Evolutionary conservation across 2,113 vertebrate species (phyloP), one percentile per base, ranked within the genome.

Genomic region (Oncorhynchus mykiss): DNA sequence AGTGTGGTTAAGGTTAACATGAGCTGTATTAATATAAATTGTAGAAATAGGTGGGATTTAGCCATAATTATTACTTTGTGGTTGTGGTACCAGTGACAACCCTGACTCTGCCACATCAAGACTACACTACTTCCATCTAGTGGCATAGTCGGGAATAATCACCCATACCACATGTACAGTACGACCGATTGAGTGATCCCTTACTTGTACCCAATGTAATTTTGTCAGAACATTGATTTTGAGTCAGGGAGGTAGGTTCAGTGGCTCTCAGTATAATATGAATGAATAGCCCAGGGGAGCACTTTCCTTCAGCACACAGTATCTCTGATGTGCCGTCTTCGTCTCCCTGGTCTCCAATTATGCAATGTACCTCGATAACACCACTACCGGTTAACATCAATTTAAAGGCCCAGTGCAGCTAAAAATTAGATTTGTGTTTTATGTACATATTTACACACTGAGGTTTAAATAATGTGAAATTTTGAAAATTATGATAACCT

Each of bases 71-170:
- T 11, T 9, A 45, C 39, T 45, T 45, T 45, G 39, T 45, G 39
- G 39, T 45, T 45, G 9, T 45, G 39, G 39, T 45, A 45, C 39
- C 39, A 45, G 39, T 11, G 39, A 45, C 39, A 0, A 45, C 39
- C 39, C 72, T 76, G n/a, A 72, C 20, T 6, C 18, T 4, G 7
- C 18, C 74, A 76, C 29, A 45, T 45, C 12, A 73, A 81, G 84
- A 76, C 82, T 82, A 54, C 88, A 90, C 16, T 87, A 90, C 87
- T 89, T 86, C 85, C 87, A 85, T 89, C 92, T 92, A 84, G 91
- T 91, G 93, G 87, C 18, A 20, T 20, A n/a, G 67, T 18, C 29
- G 18, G 25, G 65, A 67, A 25, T 16, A 6, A 6, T 29, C 27
- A 31, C 3, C 51, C 3, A 54, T 16, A 16, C 3, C 16, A 14